Percentiles rank a stretch among this genome's conserved stretches.
phyloP scores from a whole-genome alignment of 30 jellyfish, hydroid and myxozoan species.

The Pelagia noctiluca region DNA sequence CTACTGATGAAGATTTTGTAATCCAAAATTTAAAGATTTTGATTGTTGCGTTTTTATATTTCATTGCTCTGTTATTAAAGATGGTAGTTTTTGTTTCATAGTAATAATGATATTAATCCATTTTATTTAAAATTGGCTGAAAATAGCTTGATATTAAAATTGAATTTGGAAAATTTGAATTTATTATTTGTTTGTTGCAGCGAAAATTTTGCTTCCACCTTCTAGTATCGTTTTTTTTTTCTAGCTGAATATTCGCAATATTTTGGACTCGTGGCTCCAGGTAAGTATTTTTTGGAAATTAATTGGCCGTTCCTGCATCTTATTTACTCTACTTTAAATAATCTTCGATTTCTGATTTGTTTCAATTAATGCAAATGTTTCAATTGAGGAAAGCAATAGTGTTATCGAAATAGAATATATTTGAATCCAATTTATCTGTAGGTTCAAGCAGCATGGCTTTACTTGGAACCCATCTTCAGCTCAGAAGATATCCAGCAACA shows the following conservation, averaged over 20 bases:
- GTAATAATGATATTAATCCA: too few relatives aligned
- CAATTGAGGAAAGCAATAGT: background rate
- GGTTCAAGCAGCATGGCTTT: constrained; percentile 80
- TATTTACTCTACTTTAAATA: background rate
- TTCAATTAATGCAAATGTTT: background rate
- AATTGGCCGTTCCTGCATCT: too few relatives aligned
- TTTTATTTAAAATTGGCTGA: too few relatives aligned
- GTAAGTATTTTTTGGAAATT: constrained; percentile 12
- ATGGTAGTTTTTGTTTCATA: too few relatives aligned
- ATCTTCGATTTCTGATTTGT: background rate
- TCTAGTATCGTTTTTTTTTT: background rate
- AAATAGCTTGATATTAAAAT: too few relatives aligned
- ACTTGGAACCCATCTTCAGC: constrained; percentile 71
- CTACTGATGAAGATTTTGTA: too few relatives aligned
- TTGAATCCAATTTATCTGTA: background rate
- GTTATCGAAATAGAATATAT: background rate
- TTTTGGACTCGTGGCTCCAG: constrained; percentile 72
- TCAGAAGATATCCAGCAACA: constrained; percentile 74
- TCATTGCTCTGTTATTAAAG: too few relatives aligned
- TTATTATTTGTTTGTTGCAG: too few relatives aligned
- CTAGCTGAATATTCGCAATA: constrained; percentile 50
- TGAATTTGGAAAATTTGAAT: too few relatives aligned
- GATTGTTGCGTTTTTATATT: too few relatives aligned
- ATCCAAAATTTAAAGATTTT: too few relatives aligned
- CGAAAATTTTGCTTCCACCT: too few relatives aligned